Base-by-base conservation (phyloP, 2,888 invertebrate genomes). In the Amphipyra tragopoginis region DNA sequence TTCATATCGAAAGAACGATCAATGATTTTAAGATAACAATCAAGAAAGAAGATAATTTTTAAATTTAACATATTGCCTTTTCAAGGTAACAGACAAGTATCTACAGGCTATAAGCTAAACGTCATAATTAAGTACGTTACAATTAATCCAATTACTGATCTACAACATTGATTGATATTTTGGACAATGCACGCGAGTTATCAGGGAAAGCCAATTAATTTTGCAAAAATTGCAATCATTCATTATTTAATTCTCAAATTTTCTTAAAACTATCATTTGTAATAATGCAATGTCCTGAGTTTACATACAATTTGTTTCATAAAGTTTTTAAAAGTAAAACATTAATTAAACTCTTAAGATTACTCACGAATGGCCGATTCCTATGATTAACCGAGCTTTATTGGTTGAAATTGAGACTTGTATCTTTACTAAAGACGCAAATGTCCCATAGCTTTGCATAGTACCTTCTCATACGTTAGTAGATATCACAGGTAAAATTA, bases 11-110 rank as follows among this genome's bases (percentile, higher is more conserved):
- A 13, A 44, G 48, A 29, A 39, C 6, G n/a, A 49, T 53, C 72
- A 21, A 44, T 33, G 43, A 64, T 67, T 63, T 33, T 2, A 54
- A 21, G 56, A 72, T 57, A 39, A 40, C 29, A 8, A 67, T 72
- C 38, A 13, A 8, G 10, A 39, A 13, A 8, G 10, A 39, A 29
- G 51, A 57, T 71, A 29, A 39, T 38, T 49, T 49, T 49, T 53
- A 40, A 72, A 49, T 65, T 44, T 5, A 50, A 43, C 70, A 54
- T 29, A 48, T 21, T 10, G 7, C n/a, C 7, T 7, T 65, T 40
- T 36, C 42, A 29, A 15, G 8, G 8, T 1, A 40, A 0, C 21
- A 43, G 36, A 0, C 21, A 43, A 21, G 21, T 36, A 36, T 7
- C 5, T 10, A 21, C 42, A 15, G 21, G 34, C 44, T 48, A 36